Evolutionary conservation across 1,140 invertebrate genomes (phyloP).

Genomic region (Papilio polyxenes): DNA sequence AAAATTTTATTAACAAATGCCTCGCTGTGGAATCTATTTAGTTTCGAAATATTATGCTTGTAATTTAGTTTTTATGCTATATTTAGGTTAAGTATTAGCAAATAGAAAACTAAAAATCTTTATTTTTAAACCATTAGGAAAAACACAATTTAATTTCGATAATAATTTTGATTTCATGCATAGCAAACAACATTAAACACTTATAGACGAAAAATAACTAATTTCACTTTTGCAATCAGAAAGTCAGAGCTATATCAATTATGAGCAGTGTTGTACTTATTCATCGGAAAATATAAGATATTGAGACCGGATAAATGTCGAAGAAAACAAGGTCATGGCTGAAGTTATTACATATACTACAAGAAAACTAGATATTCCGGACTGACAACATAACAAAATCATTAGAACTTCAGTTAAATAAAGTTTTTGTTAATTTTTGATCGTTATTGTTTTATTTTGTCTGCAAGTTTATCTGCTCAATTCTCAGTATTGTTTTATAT

Average conservation of each 20-base stretch:
- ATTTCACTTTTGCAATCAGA: neutral
- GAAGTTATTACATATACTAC: conserved; percentile 1
- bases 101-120: no score
- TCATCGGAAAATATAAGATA: neutral
- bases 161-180: neutral
- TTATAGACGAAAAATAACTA: neutral
- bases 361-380: neutral
- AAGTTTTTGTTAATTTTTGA: neutral
- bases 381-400: neutral
- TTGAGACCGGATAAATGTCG: neutral
- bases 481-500: no score
- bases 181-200: neutral
- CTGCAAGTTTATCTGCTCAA: neutral
- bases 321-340: conserved; percentile 19
- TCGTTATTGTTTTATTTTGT: conserved; percentile 9
- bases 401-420: neutral
- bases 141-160: no score
- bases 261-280: neutral
- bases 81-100: no score
- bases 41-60: neutral
- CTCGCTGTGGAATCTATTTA: neutral
- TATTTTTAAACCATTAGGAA: neutral
- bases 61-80: neutral
- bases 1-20: neutral
- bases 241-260: neutral